phyloP scores from a whole-genome alignment of 2,888 invertebrate species.

The Acanthosepion lycidas region DNA sequence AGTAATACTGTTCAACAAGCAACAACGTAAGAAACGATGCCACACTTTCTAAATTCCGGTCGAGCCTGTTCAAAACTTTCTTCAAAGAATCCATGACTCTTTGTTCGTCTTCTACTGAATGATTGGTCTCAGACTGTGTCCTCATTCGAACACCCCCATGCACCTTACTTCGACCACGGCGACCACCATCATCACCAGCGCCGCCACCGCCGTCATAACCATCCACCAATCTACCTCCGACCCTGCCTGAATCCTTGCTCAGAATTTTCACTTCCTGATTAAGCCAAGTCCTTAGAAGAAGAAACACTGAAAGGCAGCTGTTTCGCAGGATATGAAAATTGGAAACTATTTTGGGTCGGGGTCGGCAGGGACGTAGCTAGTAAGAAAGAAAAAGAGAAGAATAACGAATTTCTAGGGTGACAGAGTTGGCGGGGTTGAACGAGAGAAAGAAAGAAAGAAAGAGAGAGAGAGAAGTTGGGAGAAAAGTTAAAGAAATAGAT shows the following conservation, averaged over 20 bases:
- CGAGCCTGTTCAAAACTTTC: constrained; percentile 33
- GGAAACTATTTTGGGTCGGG: neutral
- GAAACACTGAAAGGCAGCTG: neutral
- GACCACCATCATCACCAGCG: neutral
- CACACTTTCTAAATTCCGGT: constrained; percentile 33
- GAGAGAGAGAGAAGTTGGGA: neutral
- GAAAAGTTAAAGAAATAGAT: neutral
- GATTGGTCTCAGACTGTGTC: constrained; percentile 24
- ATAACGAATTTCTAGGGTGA: neutral
- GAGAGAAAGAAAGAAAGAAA: neutral
- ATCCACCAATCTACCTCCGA: no score
- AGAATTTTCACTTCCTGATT: constrained; percentile 33
- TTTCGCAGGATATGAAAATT: constrained; percentile 33
- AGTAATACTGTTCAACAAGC: neutral
- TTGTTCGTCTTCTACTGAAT: constrained; percentile 15
- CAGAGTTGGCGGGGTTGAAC: neutral
- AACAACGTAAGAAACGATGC: constrained; percentile 8
- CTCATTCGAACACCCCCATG: neutral
- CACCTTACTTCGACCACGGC: neutral
- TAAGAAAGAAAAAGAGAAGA: neutral
- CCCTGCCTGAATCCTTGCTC: neutral
- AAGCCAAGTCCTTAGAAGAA: constrained; percentile 33
- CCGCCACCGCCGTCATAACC: neutral
- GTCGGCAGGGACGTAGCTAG: neutral
- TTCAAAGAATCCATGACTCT: neutral